phyloP scores from a whole-genome alignment of 2,888 invertebrate genomes.

The Scaptomyza polygonia region DNA sequence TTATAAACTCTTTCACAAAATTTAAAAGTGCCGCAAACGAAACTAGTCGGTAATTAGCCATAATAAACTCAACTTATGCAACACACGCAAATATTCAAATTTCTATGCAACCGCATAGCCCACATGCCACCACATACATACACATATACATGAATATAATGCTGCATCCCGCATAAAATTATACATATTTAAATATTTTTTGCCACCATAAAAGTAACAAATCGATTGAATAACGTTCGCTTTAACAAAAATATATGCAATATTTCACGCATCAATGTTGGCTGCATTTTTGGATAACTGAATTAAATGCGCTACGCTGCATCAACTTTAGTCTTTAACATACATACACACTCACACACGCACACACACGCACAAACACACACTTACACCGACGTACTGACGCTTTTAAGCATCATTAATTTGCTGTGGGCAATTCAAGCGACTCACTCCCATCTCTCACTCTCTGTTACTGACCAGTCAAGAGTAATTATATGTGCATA shows the following conservation, averaged over 20 bases:
- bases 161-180: constrained; percentile 20
- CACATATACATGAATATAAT: constrained; percentile 1
- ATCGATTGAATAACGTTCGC: constrained; percentile 11
- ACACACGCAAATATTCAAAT: not conserved
- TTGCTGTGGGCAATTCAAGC: constrained; percentile 45
- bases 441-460: not conserved
- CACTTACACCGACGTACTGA: constrained; percentile 8
- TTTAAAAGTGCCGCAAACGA: not conserved
- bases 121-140: constrained; percentile 4
- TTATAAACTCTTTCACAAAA: not conserved
- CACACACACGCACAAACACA: not conserved
- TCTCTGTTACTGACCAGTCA: constrained; percentile 36
- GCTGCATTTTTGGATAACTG: constrained; percentile 42
- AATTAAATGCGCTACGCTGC: constrained; percentile 64
- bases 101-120: constrained; percentile 1
- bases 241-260: constrained; percentile 12
- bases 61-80: constrained; percentile 1
- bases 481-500: constrained; percentile 67
- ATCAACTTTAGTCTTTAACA: constrained; percentile 25
- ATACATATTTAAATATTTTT: constrained; percentile 41
- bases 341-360: constrained; percentile 13
- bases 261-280: constrained; percentile 41
- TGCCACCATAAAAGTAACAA: constrained; percentile 1
- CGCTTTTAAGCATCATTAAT: constrained; percentile 72
- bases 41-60: not conserved